Evolutionary conservation across 2,113 vertebrate genomes (phyloP), one percentile per base, ranked within the genome.

Genomic region (Artemisiospiza belli): DNA sequence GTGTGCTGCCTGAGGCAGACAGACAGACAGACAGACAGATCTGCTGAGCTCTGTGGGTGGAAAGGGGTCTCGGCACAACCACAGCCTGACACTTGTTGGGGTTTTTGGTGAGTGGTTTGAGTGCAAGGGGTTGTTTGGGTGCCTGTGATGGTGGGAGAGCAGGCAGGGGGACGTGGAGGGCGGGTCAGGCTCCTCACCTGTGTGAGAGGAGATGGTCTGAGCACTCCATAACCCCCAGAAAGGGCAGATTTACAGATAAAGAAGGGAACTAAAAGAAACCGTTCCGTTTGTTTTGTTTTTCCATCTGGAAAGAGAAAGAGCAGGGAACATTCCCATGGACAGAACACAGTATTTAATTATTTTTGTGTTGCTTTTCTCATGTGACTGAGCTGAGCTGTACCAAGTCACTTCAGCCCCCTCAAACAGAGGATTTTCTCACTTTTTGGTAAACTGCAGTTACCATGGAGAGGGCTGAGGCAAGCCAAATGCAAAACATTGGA

Each of bases 391-490:
- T 69, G 78, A 95, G 87, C 87, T 81, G 61, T 31, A 89, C 96
- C 74, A 19, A 83, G 79, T 30, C 84, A 25, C 86, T 77, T 58
- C 8, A 96, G 89, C 94, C 95, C 86, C 89, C 94, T 96, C 6
- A 5, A 83, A 66, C 0, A 11, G 67, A 92, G 94, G 93, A 84
- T 96, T 97, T 93, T 96, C 95, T 96, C 89, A 90, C 96, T 98
- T 97, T 95, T 96, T 2, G 22, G 97, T 97, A 97, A 98, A 95
- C 86, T 94, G 93, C 87, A 83, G 98, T 98, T 98, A 79, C 98
- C 94, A 97, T 97, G 97, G 98, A 93, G 97, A 98, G 43, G 73
- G 72, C 87, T 94, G 97, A 96, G 96, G 95, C 61, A 83, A 97
- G 96, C 92, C 96, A 95, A 96, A 91, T 1, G 91, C 94, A 95